Evolutionary conservation across 2,797 vertebrate genomes (phyloP).

Genomic region (Lepus townsendii): DNA sequence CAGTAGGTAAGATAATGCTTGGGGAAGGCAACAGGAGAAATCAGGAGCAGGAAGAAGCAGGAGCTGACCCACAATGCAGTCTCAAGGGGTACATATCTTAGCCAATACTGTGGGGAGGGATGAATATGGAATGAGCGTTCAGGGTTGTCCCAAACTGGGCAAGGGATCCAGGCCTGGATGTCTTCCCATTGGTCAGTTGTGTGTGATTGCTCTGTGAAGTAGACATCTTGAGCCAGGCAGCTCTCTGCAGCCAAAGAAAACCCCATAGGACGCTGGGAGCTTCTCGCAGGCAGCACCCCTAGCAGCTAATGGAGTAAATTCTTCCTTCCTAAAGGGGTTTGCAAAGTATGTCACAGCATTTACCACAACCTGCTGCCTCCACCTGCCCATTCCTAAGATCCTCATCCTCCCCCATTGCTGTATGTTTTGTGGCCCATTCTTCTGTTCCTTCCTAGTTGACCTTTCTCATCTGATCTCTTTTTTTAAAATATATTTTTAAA

Average conservation of each 20-base stretch:
- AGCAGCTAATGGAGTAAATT: not conserved
- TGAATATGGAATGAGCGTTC: not conserved
- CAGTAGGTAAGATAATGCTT: not conserved
- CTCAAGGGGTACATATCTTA: not conserved
- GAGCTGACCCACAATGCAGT: not conserved
- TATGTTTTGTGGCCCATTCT: not conserved
- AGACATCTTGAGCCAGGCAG: not conserved
- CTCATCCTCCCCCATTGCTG: not conserved
- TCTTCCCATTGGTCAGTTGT: no score
- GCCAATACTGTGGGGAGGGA: accelerated
- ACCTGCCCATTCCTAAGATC: not conserved
- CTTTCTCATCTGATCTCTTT: not conserved
- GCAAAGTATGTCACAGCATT: not conserved
- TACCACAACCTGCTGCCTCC: not conserved
- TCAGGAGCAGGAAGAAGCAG: not conserved
- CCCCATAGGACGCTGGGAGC: not conserved
- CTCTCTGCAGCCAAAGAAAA: not conserved
- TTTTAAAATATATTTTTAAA: no score
- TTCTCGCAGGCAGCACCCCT: not conserved
- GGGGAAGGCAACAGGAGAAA: not conserved
- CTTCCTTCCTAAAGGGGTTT: not conserved
- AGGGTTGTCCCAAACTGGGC: not conserved
- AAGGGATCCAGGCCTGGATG: accelerated
- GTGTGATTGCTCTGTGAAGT: accelerated
- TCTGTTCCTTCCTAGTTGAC: not conserved